A percentile compares a stretch with the other conserved stretches of the same genome.
Evolutionary conservation across 1,140 invertebrate species (phyloP).

Genomic region (Habropoda laboriosa): DNA sequence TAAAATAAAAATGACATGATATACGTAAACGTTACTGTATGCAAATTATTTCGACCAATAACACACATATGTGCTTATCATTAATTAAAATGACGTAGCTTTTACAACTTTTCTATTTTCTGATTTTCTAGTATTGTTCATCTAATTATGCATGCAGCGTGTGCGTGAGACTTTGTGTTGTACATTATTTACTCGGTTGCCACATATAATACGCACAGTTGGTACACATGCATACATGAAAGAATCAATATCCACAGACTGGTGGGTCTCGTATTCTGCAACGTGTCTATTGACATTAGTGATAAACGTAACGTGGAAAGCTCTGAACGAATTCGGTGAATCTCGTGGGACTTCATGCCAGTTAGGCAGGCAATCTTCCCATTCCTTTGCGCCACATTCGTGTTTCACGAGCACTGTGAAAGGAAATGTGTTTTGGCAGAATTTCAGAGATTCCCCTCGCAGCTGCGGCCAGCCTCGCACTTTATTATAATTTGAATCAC

Average conservation of each 20-base stretch:
- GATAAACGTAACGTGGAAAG: slow-evolving; percentile 51
- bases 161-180: too few relatives aligned
- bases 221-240: background rate
- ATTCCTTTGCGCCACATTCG: slow-evolving; percentile 40
- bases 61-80: too few relatives aligned
- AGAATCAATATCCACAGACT: slow-evolving; percentile 44
- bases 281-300: slow-evolving; percentile 55
- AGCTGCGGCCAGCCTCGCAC: slow-evolving; percentile 34
- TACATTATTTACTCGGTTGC: background rate
- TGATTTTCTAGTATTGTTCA: too few relatives aligned
- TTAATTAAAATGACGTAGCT: too few relatives aligned
- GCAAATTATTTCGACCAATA: too few relatives aligned
- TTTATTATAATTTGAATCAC: slow-evolving; percentile 50
- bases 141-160: too few relatives aligned
- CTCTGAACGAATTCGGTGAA: slow-evolving; percentile 50
- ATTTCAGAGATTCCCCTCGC: slow-evolving; percentile 43
- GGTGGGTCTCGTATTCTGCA: slow-evolving; percentile 39
- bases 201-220: background rate
- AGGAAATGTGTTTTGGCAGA: slow-evolving; percentile 54
- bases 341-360: slow-evolving; percentile 51
- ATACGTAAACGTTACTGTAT: too few relatives aligned
- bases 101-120: too few relatives aligned
- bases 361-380: slow-evolving; percentile 52
- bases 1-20: too few relatives aligned
- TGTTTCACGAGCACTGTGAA: slow-evolving; percentile 44